Percentiles rank a stretch among this genome's conserved stretches.
Conservation (phyloP, 1,140 invertebrate species). For the Chironomus striatipennis region DNA sequence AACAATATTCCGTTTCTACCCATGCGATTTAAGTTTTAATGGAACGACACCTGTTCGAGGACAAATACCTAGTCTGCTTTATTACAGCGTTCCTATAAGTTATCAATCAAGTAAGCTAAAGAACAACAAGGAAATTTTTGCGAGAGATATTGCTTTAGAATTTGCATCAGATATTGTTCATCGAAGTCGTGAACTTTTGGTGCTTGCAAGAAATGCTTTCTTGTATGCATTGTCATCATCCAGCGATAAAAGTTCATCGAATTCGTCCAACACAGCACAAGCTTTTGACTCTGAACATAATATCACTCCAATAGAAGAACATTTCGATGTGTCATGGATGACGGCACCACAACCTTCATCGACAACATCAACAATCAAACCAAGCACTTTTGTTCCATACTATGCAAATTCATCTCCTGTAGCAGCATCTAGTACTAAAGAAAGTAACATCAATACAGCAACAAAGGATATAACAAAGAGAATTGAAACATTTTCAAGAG, state of each 20-base stretch:
- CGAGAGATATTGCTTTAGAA: conserved; percentile 37
- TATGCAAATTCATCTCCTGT: neutral
- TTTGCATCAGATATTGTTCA: conserved; percentile 63
- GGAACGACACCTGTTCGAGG: conserved; percentile 88
- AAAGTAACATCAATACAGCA: conserved; percentile 34
- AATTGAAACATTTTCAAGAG: conserved; percentile 39
- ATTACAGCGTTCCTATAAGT: conserved; percentile 55
- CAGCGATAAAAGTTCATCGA: conserved; percentile 47
- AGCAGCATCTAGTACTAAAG: conserved; percentile 22
- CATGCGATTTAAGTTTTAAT: conserved; percentile 89
- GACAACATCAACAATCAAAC: neutral
- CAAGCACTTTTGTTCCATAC: neutral
- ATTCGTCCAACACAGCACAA: conserved; percentile 54
- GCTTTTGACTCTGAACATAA: conserved; percentile 41
- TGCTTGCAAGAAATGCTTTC: conserved; percentile 56
- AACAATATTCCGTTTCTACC: conserved; percentile 82
- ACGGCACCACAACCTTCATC: conserved; percentile 28
- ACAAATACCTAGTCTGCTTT: conserved; percentile 90
- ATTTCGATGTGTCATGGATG: conserved; percentile 40
- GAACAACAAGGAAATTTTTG: conserved; percentile 33
- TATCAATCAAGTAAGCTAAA: conserved; percentile 27
- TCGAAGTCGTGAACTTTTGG: conserved; percentile 61
- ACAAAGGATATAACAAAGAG: conserved; percentile 36
- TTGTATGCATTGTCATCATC: conserved; percentile 40
- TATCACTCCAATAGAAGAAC: conserved; percentile 40